A percentile compares a stretch with the other conserved stretches of the same genome.
Evolutionary conservation across 2,888 invertebrate genomes (phyloP).

Genomic region (Leptura quadrifasciata): DNA sequence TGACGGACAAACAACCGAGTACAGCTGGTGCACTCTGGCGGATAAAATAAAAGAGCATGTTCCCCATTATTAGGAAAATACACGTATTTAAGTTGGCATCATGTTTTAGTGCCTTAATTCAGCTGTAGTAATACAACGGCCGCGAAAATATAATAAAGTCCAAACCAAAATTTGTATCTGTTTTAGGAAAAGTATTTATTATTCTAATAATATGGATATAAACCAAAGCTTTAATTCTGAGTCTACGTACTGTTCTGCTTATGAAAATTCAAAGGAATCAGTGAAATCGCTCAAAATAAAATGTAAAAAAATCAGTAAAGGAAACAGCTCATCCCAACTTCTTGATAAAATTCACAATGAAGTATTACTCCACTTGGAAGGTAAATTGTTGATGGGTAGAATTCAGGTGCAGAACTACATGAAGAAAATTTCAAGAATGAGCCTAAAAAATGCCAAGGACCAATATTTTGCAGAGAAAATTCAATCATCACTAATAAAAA

Average conservation of each 20-base stretch:
- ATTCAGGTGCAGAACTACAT: constrained; percentile 24
- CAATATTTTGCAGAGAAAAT: constrained; percentile 33
- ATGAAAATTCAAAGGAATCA: constrained; percentile 25
- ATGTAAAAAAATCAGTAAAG: not conserved
- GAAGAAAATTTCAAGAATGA: constrained; percentile 38
- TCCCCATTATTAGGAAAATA: too few species aligned
- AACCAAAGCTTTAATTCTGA: constrained; percentile 36
- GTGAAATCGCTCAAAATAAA: not conserved
- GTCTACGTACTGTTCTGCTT: constrained; percentile 40
- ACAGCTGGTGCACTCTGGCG: too few species aligned
- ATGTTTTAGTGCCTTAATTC: too few species aligned
- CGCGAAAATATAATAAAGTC: too few species aligned
- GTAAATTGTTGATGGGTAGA: constrained; percentile 29
- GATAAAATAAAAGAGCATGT: too few species aligned
- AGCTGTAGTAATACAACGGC: too few species aligned
- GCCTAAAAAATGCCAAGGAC: constrained; percentile 12
- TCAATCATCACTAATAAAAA: constrained; percentile 18
- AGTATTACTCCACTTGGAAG: constrained; percentile 35
- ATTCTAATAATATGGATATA: not conserved
- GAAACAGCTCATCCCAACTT: constrained; percentile 13
- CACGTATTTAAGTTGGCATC: too few species aligned
- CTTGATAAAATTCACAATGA: constrained; percentile 29
- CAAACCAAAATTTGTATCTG: too few species aligned
- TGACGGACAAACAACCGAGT: too few species aligned
- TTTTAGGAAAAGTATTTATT: too few species aligned